phyloP scores from a whole-genome alignment of 2,888 invertebrate species.

The Cantharis rufa region DNA sequence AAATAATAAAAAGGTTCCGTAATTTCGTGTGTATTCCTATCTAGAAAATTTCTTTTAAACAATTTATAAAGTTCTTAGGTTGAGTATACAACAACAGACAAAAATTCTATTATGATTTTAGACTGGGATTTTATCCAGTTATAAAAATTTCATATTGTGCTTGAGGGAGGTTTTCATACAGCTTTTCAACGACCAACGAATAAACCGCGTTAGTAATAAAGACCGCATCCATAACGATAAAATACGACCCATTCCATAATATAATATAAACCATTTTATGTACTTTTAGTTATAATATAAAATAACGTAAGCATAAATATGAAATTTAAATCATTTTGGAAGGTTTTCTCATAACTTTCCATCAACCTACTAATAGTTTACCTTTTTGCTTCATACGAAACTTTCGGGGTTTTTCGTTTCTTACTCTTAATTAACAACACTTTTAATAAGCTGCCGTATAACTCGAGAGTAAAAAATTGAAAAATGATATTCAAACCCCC shows the following conservation, averaged over 20 bases:
- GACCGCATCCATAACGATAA: slow-evolving; percentile 36
- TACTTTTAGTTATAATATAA: slow-evolving; percentile 9
- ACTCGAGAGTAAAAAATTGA: not conserved
- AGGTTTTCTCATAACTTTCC: not conserved
- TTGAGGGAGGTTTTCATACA: slow-evolving; percentile 39
- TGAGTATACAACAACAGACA: slow-evolving; percentile 32
- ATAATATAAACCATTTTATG: slow-evolving; percentile 25
- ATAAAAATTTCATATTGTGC: slow-evolving; percentile 45
- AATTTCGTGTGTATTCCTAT: not conserved
- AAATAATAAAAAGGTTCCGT: not conserved
- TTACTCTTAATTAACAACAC: not conserved
- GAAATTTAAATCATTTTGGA: not conserved
- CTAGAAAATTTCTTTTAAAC: not conserved
- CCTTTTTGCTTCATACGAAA: not conserved
- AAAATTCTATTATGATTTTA: slow-evolving; percentile 45
- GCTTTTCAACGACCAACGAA: slow-evolving; percentile 40
- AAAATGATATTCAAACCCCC: not conserved
- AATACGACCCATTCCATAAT: slow-evolving; percentile 27
- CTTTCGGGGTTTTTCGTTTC: not conserved
- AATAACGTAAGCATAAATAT: not conserved
- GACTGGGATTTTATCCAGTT: slow-evolving; percentile 42
- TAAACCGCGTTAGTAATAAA: slow-evolving; percentile 43
- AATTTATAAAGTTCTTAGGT: slow-evolving; percentile 37
- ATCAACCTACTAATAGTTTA: not conserved
- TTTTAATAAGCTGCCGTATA: not conserved